Percentiles rank a stretch among this genome's conserved stretches.
Conservation (phyloP, 1,140 invertebrate species). For the Arctopsyche grandis region DNA sequence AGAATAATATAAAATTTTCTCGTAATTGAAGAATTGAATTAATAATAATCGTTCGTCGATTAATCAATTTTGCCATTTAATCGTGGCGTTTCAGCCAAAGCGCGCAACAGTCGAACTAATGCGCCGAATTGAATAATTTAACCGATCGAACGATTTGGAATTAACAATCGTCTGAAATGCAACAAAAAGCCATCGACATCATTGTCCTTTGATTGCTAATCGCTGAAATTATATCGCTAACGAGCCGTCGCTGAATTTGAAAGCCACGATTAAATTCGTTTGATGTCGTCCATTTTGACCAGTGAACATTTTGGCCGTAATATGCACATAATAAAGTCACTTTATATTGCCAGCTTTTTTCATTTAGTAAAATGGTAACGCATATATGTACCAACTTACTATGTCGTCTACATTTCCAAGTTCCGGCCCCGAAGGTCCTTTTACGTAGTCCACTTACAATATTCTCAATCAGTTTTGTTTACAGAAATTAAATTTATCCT, state of each 20-base stretch:
- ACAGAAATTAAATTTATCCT: slow-evolving; percentile 8
- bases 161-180: background rate
- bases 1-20: no score
- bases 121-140: background rate
- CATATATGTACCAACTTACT: no score
- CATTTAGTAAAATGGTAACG: no score
- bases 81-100: background rate
- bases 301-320: background rate
- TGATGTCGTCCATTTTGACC: background rate
- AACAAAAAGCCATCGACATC: background rate
- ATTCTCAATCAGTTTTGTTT: background rate
- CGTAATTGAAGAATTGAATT: no score
- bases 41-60: no score
- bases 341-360: no score
- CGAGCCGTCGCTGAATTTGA: background rate
- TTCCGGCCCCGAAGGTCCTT: no score
- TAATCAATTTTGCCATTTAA: no score
- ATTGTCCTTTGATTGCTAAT: background rate
- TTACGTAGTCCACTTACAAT: background rate
- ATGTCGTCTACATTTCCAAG: no score
- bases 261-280: background rate
- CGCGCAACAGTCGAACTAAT: background rate
- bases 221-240: background rate
- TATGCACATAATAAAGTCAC: no score
- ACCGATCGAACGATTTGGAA: background rate